Base-by-base conservation (phyloP, 2,113 vertebrate species). In the Cairina moschata region DNA sequence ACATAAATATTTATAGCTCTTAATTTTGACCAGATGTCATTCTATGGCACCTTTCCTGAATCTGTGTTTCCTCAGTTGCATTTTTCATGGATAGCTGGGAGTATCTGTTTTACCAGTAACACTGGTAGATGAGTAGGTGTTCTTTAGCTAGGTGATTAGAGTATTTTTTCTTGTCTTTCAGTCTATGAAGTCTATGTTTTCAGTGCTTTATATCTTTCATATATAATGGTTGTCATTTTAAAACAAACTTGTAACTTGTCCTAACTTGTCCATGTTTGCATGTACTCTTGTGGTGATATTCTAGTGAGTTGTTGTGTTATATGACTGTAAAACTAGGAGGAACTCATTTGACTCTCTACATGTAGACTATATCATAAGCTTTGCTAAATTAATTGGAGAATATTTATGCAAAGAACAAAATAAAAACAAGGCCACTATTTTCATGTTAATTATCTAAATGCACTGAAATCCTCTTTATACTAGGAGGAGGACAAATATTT, bases 361-460 rank as follows among this genome's bases (percentile, higher is more conserved):
- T 38, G 36, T 69, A 42, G 38, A 26, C 65, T 56, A 9, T 66
- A 38, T 71, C 9, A 63, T 75, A 93, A 96, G 90, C 17, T 84
- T 95, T 72, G 74, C n/a, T 38, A 94, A 58, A 91, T 87, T 96
- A 94, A 82, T 36, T 94, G 54, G 66, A 83, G 63, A 95, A 75
- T 72, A 90, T 73, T 95, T 83, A 79, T 85, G 60, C 31, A 88
- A 67, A 90, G 68, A 92, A 94, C 52, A 80, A 95, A 96, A 92
- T 88, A 92, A 94, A 97, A 94, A 50, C 71, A 91, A 86, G 62
- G 66, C 36, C 80, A 52, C 59, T 25, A 48, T 91, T 96, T 95
- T 93, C 13, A 23, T 93, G 83, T 93, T 94, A 97, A 94, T 97
- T 97, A 96, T 94, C 95, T 95, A 96, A 97, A 84, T 97, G 92